Conservation (phyloP, 2,888 invertebrate genomes). For the Deilephila elpenor region DNA sequence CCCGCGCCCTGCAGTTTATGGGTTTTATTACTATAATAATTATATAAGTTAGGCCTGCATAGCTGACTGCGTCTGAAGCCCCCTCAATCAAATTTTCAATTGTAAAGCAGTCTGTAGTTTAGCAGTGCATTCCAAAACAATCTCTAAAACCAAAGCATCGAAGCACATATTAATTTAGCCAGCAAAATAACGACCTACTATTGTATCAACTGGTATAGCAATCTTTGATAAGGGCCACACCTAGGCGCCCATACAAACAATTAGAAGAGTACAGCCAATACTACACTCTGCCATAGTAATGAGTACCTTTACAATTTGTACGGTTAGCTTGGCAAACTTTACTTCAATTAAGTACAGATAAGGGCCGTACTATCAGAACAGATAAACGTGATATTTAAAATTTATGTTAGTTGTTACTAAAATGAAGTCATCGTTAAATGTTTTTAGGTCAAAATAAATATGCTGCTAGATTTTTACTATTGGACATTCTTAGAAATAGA, state of each 20-base stretch:
- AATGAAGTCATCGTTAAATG: slow-evolving; percentile 65
- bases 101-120: not conserved
- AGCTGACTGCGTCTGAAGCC: too few relatives aligned
- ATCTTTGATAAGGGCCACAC: slow-evolving; percentile 70
- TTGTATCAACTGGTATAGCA: slow-evolving; percentile 41
- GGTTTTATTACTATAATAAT: too few relatives aligned
- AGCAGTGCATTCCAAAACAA: too few relatives aligned
- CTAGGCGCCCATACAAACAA: slow-evolving; percentile 54
- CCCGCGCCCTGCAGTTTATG: not conserved
- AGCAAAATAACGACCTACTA: slow-evolving; percentile 28
- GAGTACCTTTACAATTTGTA: slow-evolving; percentile 43
- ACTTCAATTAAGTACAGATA: slow-evolving; percentile 68
- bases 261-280: slow-evolving; percentile 42
- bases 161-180: not conserved
- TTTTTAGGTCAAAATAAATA: slow-evolving; percentile 51
- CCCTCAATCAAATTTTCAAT: not conserved
- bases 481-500: not conserved
- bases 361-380: slow-evolving; percentile 67
- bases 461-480: not conserved
- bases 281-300: slow-evolving; percentile 30
- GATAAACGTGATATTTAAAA: slow-evolving; percentile 64
- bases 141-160: not conserved
- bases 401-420: slow-evolving; percentile 49
- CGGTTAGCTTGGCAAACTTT: slow-evolving; percentile 54
- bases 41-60: too few relatives aligned